Evolutionary conservation across 1,140 invertebrate species (phyloP).

Genomic region (Drosophila miranda): DNA sequence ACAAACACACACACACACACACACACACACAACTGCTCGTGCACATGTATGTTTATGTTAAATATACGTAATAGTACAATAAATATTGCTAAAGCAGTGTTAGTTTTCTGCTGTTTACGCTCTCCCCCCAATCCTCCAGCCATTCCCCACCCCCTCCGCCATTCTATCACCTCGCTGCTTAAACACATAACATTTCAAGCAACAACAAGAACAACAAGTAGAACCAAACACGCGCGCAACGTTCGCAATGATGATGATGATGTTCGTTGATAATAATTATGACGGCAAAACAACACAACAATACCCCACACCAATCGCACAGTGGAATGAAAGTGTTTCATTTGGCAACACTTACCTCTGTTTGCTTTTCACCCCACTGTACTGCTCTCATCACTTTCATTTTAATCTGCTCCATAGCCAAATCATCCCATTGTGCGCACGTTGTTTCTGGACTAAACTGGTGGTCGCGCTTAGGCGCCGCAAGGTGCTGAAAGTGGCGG

Average conservation of each 20-base stretch:
- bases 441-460: slow-evolving; percentile 68
- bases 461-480: slow-evolving; percentile 48
- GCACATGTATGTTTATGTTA: slow-evolving; percentile 64
- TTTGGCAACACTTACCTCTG: no score
- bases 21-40: slow-evolving; percentile 25
- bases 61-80: slow-evolving; percentile 72
- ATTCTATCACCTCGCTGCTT: slow-evolving; percentile 20
- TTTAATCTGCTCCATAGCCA: no score
- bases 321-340: background rate
- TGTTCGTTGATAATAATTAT: no score
- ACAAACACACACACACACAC: slow-evolving; percentile 30
- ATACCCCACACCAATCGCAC: slow-evolving; percentile 49
- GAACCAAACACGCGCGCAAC: no score
- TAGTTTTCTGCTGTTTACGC: slow-evolving; percentile 56
- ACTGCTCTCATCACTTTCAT: background rate
- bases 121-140: slow-evolving; percentile 18
- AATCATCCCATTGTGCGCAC: slow-evolving; percentile 61
- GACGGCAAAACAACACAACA: slow-evolving; percentile 31
- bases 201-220: no score
- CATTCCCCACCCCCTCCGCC: slow-evolving; percentile 7
- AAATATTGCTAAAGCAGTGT: slow-evolving; percentile 61
- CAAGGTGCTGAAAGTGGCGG: slow-evolving; percentile 76
- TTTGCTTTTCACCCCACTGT: no score
- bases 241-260: no score
- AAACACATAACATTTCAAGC: no score